These are phyloP conservation scores for Fukomys damarensis DNA, from an alignment of 2,113 vertebrate species.

Conservation along the genomic window DNA sequence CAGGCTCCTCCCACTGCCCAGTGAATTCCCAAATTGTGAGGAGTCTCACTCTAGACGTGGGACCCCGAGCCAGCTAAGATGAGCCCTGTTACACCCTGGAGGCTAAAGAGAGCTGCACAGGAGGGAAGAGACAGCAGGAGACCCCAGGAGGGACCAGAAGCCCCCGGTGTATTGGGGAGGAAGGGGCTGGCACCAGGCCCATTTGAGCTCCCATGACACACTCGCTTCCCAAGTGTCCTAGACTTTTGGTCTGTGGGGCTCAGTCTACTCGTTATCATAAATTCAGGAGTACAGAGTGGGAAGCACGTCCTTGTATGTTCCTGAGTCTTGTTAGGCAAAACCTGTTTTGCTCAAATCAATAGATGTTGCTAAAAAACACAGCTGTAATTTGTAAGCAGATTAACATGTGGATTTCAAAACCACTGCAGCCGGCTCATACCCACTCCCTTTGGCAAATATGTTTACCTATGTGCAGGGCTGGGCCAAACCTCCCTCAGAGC, in stretches of 20 bases:
- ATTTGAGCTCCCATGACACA: background rate
- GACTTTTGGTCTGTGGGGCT: background rate
- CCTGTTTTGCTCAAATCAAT: background rate
- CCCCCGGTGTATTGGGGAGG: background rate
- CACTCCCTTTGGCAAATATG: background rate
- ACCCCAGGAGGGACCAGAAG: background rate
- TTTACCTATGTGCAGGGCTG: background rate
- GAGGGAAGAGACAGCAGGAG: background rate
- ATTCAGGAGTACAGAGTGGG: background rate
- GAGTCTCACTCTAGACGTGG: background rate
- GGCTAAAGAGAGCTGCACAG: background rate
- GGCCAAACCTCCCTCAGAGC: background rate
- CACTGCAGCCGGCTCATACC: background rate
- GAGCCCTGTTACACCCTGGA: background rate
- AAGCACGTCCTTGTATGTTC: background rate
- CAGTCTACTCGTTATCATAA: background rate
- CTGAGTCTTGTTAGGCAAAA: background rate
- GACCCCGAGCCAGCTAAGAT: no score
- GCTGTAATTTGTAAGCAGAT: background rate
- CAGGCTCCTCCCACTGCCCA: fast-evolving
- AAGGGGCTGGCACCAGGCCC: background rate
- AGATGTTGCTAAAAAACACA: background rate
- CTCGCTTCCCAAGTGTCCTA: background rate
- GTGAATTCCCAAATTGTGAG: background rate
- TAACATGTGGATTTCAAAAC: background rate